phyloP scores from a whole-genome alignment of 2,888 invertebrate genomes.

The Leuctra nigra region DNA sequence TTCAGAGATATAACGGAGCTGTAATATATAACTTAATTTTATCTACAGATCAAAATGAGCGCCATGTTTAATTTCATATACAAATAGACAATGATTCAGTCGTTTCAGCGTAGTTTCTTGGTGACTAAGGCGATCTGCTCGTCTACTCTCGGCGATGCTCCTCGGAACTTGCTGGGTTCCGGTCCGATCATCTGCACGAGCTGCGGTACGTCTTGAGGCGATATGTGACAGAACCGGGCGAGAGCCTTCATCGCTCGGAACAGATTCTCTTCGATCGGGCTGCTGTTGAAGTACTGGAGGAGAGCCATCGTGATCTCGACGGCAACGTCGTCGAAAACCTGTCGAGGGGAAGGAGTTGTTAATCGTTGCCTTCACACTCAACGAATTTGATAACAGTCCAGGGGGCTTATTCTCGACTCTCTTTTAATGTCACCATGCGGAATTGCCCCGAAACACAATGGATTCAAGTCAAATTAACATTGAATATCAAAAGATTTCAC shows the following conservation, averaged over 20 bases:
- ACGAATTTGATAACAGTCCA: too few relatives aligned
- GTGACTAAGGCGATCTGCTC: conserved; percentile 68
- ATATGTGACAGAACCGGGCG: conserved; percentile 65
- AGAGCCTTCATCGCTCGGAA: conserved; percentile 74
- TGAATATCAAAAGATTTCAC: too few relatives aligned
- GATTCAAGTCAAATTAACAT: too few relatives aligned
- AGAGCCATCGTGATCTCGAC: conserved; percentile 88
- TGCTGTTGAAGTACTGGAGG: conserved; percentile 77
- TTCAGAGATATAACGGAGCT: too few relatives aligned
- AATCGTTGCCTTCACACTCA: too few relatives aligned
- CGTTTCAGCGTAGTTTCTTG: conserved; percentile 49
- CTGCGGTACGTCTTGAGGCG: conserved; percentile 76
- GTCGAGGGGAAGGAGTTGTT: too few relatives aligned
- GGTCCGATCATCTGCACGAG: conserved; percentile 88
- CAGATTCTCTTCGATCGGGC: conserved; percentile 71
- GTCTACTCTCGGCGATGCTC: conserved; percentile 73
- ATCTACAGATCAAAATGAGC: too few relatives aligned
- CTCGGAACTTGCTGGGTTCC: conserved; percentile 73
- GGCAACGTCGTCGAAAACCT: conserved; percentile 93
- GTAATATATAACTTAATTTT: too few relatives aligned
- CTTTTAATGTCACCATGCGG: too few relatives aligned
- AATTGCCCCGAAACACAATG: too few relatives aligned
- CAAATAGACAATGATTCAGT: neutral
- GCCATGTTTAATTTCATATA: conserved; percentile 7
- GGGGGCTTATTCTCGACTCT: too few relatives aligned